These are phyloP conservation scores for Tetramorium parvispinum DNA, from an alignment of 1,140 invertebrate species.

Conservation along the genomic window DNA sequence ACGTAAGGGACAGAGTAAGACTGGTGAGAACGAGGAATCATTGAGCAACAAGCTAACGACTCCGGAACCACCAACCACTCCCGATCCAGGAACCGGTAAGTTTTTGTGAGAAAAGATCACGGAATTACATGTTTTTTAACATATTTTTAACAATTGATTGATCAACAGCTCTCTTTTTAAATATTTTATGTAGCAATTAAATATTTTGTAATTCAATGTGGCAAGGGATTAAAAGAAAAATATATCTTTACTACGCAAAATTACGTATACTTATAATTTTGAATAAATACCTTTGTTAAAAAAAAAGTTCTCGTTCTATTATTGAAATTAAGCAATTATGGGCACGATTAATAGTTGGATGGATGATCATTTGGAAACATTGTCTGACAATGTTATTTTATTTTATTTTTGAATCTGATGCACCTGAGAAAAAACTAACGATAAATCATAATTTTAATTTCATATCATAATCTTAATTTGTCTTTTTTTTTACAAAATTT, in stretches of 20 bases:
- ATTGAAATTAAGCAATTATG: no score
- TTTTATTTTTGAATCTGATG: no score
- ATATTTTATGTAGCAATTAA: background rate
- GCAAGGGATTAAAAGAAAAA: background rate
- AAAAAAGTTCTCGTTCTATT: no score
- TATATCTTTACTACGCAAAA: background rate
- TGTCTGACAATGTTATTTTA: no score
- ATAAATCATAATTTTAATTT: no score
- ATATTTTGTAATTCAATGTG: background rate
- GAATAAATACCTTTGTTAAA: no score
- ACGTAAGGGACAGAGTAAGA: slow-evolving; percentile 24
- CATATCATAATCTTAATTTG: no score
- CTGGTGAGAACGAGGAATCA: slow-evolving; percentile 59
- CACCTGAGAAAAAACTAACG: no score
- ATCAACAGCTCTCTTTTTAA: background rate
- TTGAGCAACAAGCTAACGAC: slow-evolving; percentile 87
- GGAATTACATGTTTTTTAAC: background rate
- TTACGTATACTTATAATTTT: no score
- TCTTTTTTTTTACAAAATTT: no score
- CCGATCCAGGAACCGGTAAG: slow-evolving; percentile 93
- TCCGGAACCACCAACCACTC: slow-evolving; percentile 95
- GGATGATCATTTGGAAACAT: no score
- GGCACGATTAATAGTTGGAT: no score
- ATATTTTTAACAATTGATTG: background rate
- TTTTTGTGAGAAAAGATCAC: slow-evolving; percentile 21